Evolutionary conservation across 2,888 invertebrate genomes (phyloP).

Genomic region (Thera britannica): DNA sequence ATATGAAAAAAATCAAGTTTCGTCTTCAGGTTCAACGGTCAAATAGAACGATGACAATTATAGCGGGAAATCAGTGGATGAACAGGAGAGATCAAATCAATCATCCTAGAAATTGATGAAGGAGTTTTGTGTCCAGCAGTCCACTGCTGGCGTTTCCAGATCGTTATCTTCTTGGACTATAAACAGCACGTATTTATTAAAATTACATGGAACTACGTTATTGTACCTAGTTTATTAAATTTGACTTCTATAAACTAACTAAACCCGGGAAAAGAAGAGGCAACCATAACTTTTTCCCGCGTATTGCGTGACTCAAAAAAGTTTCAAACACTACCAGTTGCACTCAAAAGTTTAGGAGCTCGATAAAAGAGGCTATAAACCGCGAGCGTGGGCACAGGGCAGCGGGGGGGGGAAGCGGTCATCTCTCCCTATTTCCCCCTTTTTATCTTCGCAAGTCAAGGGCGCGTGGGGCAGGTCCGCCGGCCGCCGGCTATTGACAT

Average conservation of each 20-base stretch:
- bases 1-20: too few species aligned
- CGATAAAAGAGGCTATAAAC: slow-evolving; percentile 73
- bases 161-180: too few species aligned
- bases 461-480: slow-evolving; percentile 84
- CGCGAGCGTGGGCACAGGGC: slow-evolving; percentile 68
- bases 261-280: slow-evolving; percentile 1
- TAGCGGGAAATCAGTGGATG: too few species aligned
- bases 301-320: slow-evolving; percentile 36
- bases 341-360: slow-evolving; percentile 64
- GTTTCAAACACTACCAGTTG: slow-evolving; percentile 60
- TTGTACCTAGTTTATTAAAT: too few species aligned
- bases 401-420: slow-evolving; percentile 67
- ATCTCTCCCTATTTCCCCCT: slow-evolving; percentile 67
- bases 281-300: slow-evolving; percentile 15
- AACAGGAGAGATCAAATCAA: too few species aligned
- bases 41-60: too few species aligned
- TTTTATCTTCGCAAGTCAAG: slow-evolving; percentile 83
- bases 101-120: too few species aligned
- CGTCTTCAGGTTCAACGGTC: too few species aligned
- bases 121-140: too few species aligned
- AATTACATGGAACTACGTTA: too few species aligned
- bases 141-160: too few species aligned
- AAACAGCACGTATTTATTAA: too few species aligned
- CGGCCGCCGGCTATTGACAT: slow-evolving; percentile 84
- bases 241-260: neutral